phyloP scores from a whole-genome alignment of 92 coral and sea anemone genomes.

The Muricea muricata region DNA sequence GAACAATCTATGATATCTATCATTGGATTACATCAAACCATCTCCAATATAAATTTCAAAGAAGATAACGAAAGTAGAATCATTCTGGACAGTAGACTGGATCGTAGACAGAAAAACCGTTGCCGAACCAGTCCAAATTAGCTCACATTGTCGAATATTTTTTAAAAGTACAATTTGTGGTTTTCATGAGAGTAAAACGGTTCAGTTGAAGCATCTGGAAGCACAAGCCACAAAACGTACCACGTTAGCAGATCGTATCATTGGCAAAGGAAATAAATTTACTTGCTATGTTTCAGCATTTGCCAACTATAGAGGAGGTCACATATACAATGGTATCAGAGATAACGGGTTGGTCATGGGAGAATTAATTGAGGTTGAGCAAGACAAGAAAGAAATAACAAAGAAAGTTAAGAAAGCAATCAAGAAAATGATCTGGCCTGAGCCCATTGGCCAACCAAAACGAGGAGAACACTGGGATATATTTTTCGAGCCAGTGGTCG shows the following conservation, averaged over 20 bases:
- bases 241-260: conserved; percentile 39
- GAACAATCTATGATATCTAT: conserved; percentile 32
- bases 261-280: conserved; percentile 12
- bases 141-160: conserved; percentile 9
- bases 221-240: conserved; percentile 7
- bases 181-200: conserved; percentile 16
- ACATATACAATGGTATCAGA: conserved; percentile 47
- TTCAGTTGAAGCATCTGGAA: conserved; percentile 25
- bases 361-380: conserved; percentile 6
- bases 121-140: background rate
- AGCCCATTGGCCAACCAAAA: conserved; percentile 22
- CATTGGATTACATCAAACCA: background rate
- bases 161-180: background rate
- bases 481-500: conserved; percentile 53
- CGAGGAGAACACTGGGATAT: conserved; percentile 58
- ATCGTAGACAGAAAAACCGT: background rate
- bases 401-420: conserved; percentile 24
- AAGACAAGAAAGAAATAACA: conserved; percentile 25
- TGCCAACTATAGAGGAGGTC: conserved; percentile 56
- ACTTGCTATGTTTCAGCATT: conserved; percentile 50
- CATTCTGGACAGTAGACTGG: background rate
- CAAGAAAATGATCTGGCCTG: conserved; percentile 54
- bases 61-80: background rate
- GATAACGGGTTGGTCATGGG: conserved; percentile 48
- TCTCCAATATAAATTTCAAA: too few species aligned